Evolutionary conservation across 2,888 invertebrate genomes (phyloP).

Genomic region (Eupithecia pulchellata): DNA sequence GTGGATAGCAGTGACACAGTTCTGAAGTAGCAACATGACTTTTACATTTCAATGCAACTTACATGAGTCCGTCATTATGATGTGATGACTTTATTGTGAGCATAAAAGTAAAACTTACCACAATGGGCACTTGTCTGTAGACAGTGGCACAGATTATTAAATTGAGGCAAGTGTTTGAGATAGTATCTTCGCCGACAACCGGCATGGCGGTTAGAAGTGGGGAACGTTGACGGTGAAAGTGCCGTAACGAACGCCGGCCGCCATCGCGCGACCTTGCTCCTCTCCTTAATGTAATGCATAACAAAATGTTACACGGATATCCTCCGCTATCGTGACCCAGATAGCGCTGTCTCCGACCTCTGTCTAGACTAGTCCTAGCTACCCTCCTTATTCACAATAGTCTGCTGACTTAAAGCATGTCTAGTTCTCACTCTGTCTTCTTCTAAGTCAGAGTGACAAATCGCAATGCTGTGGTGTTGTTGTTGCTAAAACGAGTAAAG

Average conservation of each 20-base stretch:
- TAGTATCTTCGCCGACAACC: constrained; percentile 40
- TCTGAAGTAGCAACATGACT: constrained; percentile 16
- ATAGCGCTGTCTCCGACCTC: constrained; percentile 18
- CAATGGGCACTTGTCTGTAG: constrained; percentile 30
- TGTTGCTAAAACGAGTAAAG: constrained; percentile 26
- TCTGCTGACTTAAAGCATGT: too few species aligned
- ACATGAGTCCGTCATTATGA: constrained; percentile 20
- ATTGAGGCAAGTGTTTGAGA: constrained; percentile 31
- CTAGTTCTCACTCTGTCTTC: too few species aligned
- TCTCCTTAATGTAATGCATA: constrained; percentile 53
- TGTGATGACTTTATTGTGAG: constrained; percentile 30
- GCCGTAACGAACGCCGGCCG: constrained; percentile 54
- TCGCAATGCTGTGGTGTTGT: too few species aligned
- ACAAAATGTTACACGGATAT: constrained; percentile 49
- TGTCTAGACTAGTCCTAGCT: constrained; percentile 41
- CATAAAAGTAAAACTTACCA: constrained; percentile 26
- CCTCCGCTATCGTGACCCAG: constrained; percentile 41
- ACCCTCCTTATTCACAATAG: too few species aligned
- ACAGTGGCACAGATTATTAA: constrained; percentile 24
- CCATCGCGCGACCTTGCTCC: constrained; percentile 70
- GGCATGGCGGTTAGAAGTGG: constrained; percentile 46
- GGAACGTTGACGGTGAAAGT: constrained; percentile 71
- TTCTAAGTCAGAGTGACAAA: too few species aligned
- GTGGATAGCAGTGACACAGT: constrained; percentile 16
- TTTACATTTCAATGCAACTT: constrained; percentile 23